Evolutionary conservation across 2,888 invertebrate genomes (phyloP), one percentile per base, ranked within the genome.

Genomic region (Drosophila eohydei): DNA sequence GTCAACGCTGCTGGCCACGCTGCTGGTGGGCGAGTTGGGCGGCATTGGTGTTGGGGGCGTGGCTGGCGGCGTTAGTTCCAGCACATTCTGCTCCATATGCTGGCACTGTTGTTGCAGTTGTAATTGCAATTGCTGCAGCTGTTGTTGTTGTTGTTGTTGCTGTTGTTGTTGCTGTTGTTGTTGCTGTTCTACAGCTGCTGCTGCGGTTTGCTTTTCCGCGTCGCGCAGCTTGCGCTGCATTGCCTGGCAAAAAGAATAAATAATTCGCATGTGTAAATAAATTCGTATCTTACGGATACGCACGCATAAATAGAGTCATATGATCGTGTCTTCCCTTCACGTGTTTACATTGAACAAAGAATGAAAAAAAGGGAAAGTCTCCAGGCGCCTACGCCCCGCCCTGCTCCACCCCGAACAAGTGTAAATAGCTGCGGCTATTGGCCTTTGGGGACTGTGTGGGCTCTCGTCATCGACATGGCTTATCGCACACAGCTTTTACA

Each of bases 21-120:
- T 89, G 60, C 75, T 88, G 30, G 88, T 73, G 32, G 89, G 89
- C 21, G 85, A 87, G 9, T 60, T 83, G 66, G 88, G 76, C 34
- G 82, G 51, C 26, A 71, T 38, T 40, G 88, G 81, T 6, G 86
- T 84, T n/a, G 86, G 89, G 3, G 86, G 88, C 26, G 89, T 89
- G 8, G 86, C 87, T 21, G 89, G 85, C 4, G 85, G 89, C 8
- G 85, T 89, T 30, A 87, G 57, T 65, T 87, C 88, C 57, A 81
- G 69, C 55, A 76, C 81, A 60, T 71, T 75, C 48, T 78, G 74
- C 21, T 65, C 62, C 57, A 61, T 40, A 43, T 55, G 62, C 32
- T 65, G 57, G 16, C 57, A 61, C 43, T 71, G 55, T 11, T 50
- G 11, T 12, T 70, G 55, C 8, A 51, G 48, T 41, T 68, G 63